Base-by-base conservation (phyloP, 2,113 vertebrate species). In the Pampusana beccarii region DNA sequence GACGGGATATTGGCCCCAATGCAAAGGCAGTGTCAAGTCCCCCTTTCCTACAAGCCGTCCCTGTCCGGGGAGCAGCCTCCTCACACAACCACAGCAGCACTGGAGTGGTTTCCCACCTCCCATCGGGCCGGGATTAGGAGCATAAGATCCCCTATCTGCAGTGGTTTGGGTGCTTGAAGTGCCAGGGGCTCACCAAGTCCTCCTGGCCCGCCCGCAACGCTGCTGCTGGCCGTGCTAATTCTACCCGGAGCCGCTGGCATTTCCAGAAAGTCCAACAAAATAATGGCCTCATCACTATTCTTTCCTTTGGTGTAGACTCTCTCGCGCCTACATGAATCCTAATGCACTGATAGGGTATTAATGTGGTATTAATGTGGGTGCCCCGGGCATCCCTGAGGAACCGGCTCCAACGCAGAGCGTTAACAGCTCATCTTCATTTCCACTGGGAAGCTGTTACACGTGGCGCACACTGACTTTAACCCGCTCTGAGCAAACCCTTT, bases 41-140 rank as follows among this genome's bases (percentile, higher is more conserved):
- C n/a, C 23, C 62, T 50, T 25, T 84, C 50, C 21, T 42, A 23
- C 38, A 69, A 69, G 38, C 20, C 2, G 1, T 44, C 16, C 24
- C 23, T 60, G 20, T 34, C 36, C 58, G 53, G 50, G 23, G 33
- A 62, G 24, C 11, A 56, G 9, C 31, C 38, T 73, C 48, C 58
- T 53, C 5, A 9, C 57, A 29, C 8, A 15, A 48, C 56, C 38
- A 44, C 56, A 86, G 50, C 56, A 78, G 38, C 56, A 64, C 11
- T 0, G 1, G 24, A 36, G 29, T 40, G 23, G 20, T 28, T 69
- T 80, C 48, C n/a, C 69, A 14, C 36, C 60, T 58, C 38, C 16
- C 28, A 29, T 16, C 0, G 0, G 20, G 54, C 33, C 72, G 16
- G n/a, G 44, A 64, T 71, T 67, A 1, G 0, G 42, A 5, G 6